Evolutionary conservation across 2,888 invertebrate species (phyloP).

Genomic region (Phengaris arion): DNA sequence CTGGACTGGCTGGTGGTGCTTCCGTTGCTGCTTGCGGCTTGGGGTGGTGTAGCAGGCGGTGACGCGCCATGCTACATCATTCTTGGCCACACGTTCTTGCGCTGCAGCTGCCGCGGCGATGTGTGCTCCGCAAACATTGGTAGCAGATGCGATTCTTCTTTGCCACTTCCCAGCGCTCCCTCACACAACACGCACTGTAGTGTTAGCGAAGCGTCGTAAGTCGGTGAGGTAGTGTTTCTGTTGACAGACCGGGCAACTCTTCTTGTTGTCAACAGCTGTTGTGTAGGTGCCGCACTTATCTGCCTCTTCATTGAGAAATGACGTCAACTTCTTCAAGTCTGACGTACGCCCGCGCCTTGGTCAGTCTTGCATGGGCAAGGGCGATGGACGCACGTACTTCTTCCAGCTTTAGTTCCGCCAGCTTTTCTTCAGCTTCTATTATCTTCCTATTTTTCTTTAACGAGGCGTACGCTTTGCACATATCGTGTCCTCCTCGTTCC

Average conservation of each 20-base stretch:
- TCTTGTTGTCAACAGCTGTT: not conserved
- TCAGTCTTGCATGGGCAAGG: too few relatives aligned
- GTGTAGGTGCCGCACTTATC: not conserved
- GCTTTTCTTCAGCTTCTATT: too few relatives aligned
- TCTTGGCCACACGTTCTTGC: not conserved
- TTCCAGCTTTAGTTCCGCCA: too few relatives aligned
- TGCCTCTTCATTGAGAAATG: conserved; percentile 2
- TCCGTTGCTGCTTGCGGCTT: not conserved
- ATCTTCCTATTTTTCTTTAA: not conserved
- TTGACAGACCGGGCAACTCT: not conserved
- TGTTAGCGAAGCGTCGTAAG: not conserved
- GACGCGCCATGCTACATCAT: not conserved
- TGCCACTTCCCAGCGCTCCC: not conserved
- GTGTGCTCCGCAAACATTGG: not conserved
- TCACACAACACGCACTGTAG: too few relatives aligned
- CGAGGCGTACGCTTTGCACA: too few relatives aligned
- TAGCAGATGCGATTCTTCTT: too few relatives aligned
- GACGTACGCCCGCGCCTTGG: not conserved
- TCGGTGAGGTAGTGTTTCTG: not conserved
- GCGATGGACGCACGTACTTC: too few relatives aligned
- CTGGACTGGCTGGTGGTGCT: not conserved
- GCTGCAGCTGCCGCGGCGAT: not conserved
- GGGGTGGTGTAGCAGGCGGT: not conserved
- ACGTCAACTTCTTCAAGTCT: not conserved
- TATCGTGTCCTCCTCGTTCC: too few relatives aligned